Percentiles rank a stretch among this genome's conserved stretches.
These are phyloP conservation scores for Neoaliturus tenellus DNA, from an alignment of 2,888 invertebrate genomes.

Conservation along the genomic window DNA sequence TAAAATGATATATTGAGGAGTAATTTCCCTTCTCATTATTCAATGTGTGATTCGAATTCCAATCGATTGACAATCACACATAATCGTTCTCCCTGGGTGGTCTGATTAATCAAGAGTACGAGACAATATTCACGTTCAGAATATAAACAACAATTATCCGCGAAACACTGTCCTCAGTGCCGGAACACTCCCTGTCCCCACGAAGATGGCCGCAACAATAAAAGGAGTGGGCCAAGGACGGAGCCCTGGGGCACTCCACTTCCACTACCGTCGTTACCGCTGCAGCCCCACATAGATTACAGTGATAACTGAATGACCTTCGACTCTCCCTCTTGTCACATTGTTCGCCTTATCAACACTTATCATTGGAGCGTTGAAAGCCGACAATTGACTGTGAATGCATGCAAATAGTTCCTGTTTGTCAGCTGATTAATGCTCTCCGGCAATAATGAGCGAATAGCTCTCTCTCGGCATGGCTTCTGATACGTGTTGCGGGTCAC, in stretches of 20 bases:
- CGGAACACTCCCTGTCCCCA: neutral
- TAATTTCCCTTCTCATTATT: no score
- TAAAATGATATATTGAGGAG: no score
- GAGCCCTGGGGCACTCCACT: conserved; percentile 27
- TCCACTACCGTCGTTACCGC: conserved; percentile 13
- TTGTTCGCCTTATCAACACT: conserved; percentile 37
- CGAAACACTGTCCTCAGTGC: neutral
- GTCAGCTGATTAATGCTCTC: neutral
- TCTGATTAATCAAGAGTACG: no score
- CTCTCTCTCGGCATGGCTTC: neutral
- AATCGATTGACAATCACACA: neutral
- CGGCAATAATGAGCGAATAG: neutral
- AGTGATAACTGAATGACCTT: conserved; percentile 15
- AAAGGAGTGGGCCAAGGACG: conserved; percentile 31
- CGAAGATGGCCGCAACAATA: neutral
- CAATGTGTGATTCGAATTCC: no score
- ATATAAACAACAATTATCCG: neutral
- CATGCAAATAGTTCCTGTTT: conserved; percentile 32
- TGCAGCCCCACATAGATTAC: conserved; percentile 26
- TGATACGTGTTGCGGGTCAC: no score
- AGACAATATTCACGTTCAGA: neutral
- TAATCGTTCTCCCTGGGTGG: neutral
- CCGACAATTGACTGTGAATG: conserved; percentile 8
- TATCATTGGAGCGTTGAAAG: conserved; percentile 20
- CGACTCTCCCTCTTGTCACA: conserved; percentile 24